A percentile compares a stretch with the other conserved stretches of the same genome.
Evolutionary conservation across 2,888 invertebrate genomes (phyloP).

Genomic region (Empis stercorea): DNA sequence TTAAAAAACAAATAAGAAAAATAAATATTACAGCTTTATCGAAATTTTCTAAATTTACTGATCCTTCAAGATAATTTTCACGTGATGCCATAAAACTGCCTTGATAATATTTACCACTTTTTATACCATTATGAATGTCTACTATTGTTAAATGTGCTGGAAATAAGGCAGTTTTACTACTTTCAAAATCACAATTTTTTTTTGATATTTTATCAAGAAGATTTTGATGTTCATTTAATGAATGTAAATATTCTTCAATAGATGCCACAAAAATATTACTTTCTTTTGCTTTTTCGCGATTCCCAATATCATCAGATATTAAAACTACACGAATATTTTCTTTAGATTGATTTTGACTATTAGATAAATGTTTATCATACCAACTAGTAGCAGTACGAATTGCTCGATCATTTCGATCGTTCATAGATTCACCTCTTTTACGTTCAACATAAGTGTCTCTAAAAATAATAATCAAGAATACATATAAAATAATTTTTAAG

Average conservation of each 20-base stretch:
- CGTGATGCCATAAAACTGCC: slow-evolving; percentile 76
- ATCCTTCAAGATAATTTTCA: slow-evolving; percentile 90
- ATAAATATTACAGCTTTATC: slow-evolving; percentile 55
- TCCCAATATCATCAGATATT: slow-evolving; percentile 72
- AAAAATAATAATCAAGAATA: slow-evolving; percentile 8
- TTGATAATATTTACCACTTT: slow-evolving; percentile 59
- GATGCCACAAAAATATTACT: slow-evolving; percentile 59
- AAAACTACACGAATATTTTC: slow-evolving; percentile 47
- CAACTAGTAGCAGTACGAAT: slow-evolving; percentile 69
- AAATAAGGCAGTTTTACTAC: slow-evolving; percentile 53
- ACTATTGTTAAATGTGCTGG: slow-evolving; percentile 72
- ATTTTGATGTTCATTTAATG: slow-evolving; percentile 50
- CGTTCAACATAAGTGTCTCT: slow-evolving; percentile 83
- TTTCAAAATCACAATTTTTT: slow-evolving; percentile 47
- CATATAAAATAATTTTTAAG: background rate
- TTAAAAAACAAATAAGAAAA: slow-evolving; percentile 8
- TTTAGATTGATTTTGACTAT: slow-evolving; percentile 20
- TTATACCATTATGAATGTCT: slow-evolving; percentile 68
- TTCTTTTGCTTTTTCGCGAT: slow-evolving; percentile 54
- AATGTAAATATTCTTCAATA: slow-evolving; percentile 56
- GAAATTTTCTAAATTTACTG: slow-evolving; percentile 63
- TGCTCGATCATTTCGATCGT: slow-evolving; percentile 86
- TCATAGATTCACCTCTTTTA: slow-evolving; percentile 65
- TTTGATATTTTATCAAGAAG: slow-evolving; percentile 73
- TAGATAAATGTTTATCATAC: slow-evolving; percentile 63